These are phyloP conservation scores for Drosophila tsacasi DNA, from an alignment of 1,140 invertebrate genomes.

Conservation along the genomic window DNA sequence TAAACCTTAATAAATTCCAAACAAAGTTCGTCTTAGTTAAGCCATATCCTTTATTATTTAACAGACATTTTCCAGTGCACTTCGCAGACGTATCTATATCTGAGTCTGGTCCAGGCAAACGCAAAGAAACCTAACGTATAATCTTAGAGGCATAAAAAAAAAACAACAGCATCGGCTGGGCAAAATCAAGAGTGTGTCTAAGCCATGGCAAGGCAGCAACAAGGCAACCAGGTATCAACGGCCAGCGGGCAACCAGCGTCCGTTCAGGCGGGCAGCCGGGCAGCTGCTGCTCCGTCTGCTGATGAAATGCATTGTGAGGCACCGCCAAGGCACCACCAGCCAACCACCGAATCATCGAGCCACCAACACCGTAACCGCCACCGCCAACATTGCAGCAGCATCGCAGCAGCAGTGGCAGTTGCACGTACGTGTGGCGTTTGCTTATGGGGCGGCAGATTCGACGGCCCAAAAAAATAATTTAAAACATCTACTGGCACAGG, in stretches of 20 bases:
- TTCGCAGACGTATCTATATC: slow-evolving; percentile 62
- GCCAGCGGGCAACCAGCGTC: slow-evolving; percentile 38
- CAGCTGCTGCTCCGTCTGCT: slow-evolving; percentile 54
- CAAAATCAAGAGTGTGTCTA: slow-evolving; percentile 82
- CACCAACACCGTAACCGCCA: slow-evolving; percentile 11
- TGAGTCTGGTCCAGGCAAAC: slow-evolving; percentile 64
- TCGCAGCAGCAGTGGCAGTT: slow-evolving; percentile 20
- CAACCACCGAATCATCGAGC: slow-evolving; percentile 25
- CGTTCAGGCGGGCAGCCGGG: slow-evolving; percentile 25
- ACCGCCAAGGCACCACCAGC: slow-evolving; percentile 40
- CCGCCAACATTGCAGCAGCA: background rate
- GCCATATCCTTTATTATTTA: too few relatives aligned
- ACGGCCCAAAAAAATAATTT: slow-evolving; percentile 4
- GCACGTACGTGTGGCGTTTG: slow-evolving; percentile 74
- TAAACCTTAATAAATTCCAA: background rate
- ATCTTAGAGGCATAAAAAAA: slow-evolving; percentile 60
- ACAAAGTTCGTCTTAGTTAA: background rate
- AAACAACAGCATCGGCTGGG: slow-evolving; percentile 29
- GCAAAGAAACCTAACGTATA: slow-evolving; percentile 76
- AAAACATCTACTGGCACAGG: background rate
- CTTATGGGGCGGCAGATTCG: slow-evolving; percentile 48
- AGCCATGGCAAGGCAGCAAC: slow-evolving; percentile 52
- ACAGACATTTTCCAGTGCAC: slow-evolving; percentile 25
- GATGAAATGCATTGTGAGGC: slow-evolving; percentile 81
- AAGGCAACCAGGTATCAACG: slow-evolving; percentile 27